phyloP scores from a whole-genome alignment of 2,888 invertebrate species.

The Stenotaenia linearis region DNA sequence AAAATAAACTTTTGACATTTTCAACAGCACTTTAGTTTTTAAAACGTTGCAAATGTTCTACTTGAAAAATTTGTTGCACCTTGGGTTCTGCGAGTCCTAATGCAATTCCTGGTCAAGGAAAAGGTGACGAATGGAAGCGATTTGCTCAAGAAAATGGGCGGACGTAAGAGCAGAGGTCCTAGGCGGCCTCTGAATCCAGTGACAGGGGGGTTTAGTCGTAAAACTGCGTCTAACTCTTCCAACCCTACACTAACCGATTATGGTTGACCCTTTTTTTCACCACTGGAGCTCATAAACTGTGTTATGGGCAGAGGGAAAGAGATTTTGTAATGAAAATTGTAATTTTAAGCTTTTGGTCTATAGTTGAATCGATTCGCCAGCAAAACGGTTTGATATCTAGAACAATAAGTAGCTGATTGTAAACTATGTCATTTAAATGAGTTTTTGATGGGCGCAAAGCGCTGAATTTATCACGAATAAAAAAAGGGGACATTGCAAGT shows the following conservation, averaged over 20 bases:
- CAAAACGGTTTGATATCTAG: not conserved
- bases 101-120: constrained; percentile 14
- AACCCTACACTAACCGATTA: not conserved
- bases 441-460: not conserved
- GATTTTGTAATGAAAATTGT: not conserved
- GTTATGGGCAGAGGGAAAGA: not conserved
- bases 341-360: not conserved
- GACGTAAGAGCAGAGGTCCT: not conserved
- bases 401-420: not conserved
- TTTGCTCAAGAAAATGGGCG: constrained; percentile 15
- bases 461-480: not conserved
- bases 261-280: not conserved
- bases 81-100: not conserved
- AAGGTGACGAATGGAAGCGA: constrained; percentile 20
- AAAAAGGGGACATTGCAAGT: constrained; percentile 17
- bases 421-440: not conserved
- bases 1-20: not conserved
- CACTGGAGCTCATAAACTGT: not conserved
- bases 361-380: not conserved
- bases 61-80: not conserved
- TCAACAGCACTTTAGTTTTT: not conserved
- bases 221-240: constrained; percentile 13
- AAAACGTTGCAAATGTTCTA: not conserved
- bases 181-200: not conserved
- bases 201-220: constrained; percentile 1